phyloP scores from a whole-genome alignment of 1,140 invertebrate species.

The Pantala flavescens region DNA sequence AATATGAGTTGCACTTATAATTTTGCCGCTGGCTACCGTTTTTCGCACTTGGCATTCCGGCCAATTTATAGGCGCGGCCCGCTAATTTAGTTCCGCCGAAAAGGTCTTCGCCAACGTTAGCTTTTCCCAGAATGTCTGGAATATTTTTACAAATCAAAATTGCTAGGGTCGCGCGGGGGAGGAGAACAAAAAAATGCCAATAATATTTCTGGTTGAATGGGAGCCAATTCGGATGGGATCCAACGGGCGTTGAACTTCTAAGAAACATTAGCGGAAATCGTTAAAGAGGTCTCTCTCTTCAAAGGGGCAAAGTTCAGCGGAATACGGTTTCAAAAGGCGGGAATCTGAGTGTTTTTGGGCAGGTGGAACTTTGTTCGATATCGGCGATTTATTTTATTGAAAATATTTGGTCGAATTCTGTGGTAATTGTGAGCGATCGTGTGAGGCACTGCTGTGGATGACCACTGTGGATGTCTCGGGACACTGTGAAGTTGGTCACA shows the following conservation, averaged over 20 bases:
- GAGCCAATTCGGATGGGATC: not conserved
- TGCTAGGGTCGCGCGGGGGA: not conserved
- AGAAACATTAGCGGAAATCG: conserved; percentile 9
- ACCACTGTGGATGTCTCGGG: too few relatives aligned
- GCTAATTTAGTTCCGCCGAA: not conserved
- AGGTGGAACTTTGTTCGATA: too few relatives aligned
- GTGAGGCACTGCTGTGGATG: too few relatives aligned
- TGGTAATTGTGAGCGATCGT: too few relatives aligned
- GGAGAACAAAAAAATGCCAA: not conserved
- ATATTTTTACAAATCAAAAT: conserved; percentile 11
- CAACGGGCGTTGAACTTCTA: not conserved
- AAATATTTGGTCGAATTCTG: too few relatives aligned
- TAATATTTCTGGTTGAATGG: not conserved
- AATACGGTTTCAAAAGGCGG: too few relatives aligned
- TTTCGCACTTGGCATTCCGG: conserved; percentile 2
- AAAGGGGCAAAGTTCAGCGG: not conserved
- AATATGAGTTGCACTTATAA: conserved; percentile 1
- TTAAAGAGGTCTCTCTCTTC: not conserved
- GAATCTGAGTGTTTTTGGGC: too few relatives aligned
- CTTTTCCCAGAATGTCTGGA: not conserved
- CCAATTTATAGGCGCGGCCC: conserved; percentile 2
- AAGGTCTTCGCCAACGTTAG: not conserved
- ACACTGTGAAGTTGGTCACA: too few relatives aligned
- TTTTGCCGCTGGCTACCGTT: not conserved
- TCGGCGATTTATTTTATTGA: too few relatives aligned